These are phyloP conservation scores for Stigmatopora argus DNA, from an alignment of 2,113 vertebrate species.

Conservation along the genomic window DNA sequence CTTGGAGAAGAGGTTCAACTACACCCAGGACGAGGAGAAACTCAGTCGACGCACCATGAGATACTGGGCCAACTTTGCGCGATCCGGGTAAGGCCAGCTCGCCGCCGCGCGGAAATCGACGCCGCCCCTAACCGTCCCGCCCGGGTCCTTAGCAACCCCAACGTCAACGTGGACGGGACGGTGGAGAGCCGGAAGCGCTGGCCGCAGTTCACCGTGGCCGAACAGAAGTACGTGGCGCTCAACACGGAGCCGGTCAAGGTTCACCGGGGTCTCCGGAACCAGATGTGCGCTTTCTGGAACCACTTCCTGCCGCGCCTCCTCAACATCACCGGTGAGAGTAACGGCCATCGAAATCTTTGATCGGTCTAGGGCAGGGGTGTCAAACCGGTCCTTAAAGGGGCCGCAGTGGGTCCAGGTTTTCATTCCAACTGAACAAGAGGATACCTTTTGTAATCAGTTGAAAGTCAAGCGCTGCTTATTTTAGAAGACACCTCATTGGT, in stretches of 20 bases:
- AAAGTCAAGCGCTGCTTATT: too few relatives aligned
- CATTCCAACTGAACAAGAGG: too few relatives aligned
- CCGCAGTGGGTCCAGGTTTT: too few relatives aligned
- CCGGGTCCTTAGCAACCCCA: slow-evolving; percentile 74
- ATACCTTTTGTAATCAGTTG: too few relatives aligned
- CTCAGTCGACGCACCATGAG: slow-evolving; percentile 85
- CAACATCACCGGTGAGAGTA: slow-evolving; percentile 80
- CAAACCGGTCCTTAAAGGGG: too few relatives aligned
- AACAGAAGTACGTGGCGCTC: slow-evolving; percentile 78
- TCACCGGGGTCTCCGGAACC: slow-evolving; percentile 77
- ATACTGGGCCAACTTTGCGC: slow-evolving; percentile 91
- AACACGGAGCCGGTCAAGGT: slow-evolving; percentile 74
- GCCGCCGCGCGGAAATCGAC: neutral
- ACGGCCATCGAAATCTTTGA: too few relatives aligned
- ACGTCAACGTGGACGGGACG: slow-evolving; percentile 72
- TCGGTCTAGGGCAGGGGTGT: too few relatives aligned
- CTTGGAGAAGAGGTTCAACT: slow-evolving; percentile 79
- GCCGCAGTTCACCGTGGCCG: slow-evolving; percentile 75
- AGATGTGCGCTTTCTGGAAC: slow-evolving; percentile 89
- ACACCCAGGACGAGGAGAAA: slow-evolving; percentile 78
- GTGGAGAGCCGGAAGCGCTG: slow-evolving; percentile 65
- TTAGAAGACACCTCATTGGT: too few relatives aligned
- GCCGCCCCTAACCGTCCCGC: neutral
- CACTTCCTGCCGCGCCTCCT: slow-evolving; percentile 85
- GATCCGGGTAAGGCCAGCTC: slow-evolving; percentile 63